A percentile compares a stretch with the other conserved stretches of the same genome.
phyloP scores from a whole-genome alignment of 2,113 vertebrate species.

The Tragelaphus buxtoni region DNA sequence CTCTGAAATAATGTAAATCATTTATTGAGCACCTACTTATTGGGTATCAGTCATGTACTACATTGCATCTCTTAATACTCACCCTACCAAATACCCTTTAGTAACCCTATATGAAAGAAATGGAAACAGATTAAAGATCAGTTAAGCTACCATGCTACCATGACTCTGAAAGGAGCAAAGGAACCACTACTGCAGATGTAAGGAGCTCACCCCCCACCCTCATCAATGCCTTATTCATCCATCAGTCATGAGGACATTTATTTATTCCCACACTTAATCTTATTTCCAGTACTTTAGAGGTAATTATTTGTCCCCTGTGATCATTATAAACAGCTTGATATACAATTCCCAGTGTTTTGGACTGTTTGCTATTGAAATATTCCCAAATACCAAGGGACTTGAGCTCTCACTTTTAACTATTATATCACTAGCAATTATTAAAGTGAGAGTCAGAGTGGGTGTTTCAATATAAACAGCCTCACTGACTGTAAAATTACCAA shows the following conservation, averaged over 20 bases:
- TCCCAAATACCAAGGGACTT: constrained; percentile 1
- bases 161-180: not conserved
- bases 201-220: not conserved
- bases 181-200: not conserved
- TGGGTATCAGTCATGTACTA: not conserved
- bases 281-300: not conserved
- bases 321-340: not conserved
- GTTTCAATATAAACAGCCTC: not conserved
- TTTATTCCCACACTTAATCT: not conserved
- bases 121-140: not conserved
- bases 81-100: not conserved
- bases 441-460: not conserved
- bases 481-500: constrained; percentile 21
- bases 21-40: not conserved
- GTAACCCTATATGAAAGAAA: not conserved
- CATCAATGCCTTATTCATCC: not conserved
- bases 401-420: not conserved
- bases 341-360: not conserved
- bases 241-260: not conserved
- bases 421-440: constrained; percentile 36
- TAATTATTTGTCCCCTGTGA: not conserved
- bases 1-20: not conserved
- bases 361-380: not conserved
- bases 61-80: not conserved
- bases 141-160: not conserved